Conservation (phyloP, 2,113 vertebrate genomes). For the Pipra filicauda region DNA sequence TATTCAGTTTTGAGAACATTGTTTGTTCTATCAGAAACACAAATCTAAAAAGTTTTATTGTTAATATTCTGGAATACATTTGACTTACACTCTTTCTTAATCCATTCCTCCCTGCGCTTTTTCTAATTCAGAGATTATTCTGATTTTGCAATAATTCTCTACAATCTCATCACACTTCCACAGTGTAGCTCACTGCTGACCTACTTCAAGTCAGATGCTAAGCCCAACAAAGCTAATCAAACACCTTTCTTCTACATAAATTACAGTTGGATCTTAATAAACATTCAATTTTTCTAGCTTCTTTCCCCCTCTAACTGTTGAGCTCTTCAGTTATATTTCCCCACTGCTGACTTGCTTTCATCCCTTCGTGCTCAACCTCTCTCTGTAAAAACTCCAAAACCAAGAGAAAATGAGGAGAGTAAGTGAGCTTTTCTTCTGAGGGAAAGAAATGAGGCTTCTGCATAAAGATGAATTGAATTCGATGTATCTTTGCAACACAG, state of each 20-base stretch:
- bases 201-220: background rate
- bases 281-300: background rate
- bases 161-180: background rate
- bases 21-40: background rate
- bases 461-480: background rate
- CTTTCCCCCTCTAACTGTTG: background rate
- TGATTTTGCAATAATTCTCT: conserved; percentile 10
- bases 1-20: background rate
- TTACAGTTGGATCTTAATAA: background rate
- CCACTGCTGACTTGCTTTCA: background rate
- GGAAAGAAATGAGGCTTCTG: background rate
- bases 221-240: background rate
- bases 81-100: background rate
- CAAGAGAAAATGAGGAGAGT: background rate
- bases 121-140: conserved; percentile 33
- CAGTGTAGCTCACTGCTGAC: background rate
- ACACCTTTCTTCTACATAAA: background rate
- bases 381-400: background rate
- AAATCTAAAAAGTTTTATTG: background rate
- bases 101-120: background rate
- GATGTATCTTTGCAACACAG: background rate
- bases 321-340: background rate
- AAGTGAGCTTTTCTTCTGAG: background rate
- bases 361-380: background rate
- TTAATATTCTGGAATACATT: background rate